Conservation (phyloP, 2,888 invertebrate genomes). For the Brachynemurus nebulosus region DNA sequence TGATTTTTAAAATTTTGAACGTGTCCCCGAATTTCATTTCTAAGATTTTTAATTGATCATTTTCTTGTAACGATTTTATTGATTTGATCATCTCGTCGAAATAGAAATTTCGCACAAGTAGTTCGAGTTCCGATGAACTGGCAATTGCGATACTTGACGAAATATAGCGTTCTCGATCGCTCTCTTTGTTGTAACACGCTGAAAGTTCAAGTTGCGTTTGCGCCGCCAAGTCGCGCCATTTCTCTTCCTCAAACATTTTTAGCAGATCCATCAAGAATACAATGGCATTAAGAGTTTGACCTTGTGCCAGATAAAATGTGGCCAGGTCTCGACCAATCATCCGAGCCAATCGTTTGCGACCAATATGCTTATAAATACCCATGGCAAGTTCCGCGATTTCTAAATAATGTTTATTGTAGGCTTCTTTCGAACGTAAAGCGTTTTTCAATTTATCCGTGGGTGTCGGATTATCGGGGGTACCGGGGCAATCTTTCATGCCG, state of each 20-base stretch:
- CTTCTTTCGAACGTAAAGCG: constrained; percentile 76
- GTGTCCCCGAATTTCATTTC: constrained; percentile 31
- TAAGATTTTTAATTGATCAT: constrained; percentile 17
- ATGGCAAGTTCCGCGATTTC: constrained; percentile 90
- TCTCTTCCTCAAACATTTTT: constrained; percentile 74
- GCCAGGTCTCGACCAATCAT: constrained; percentile 82
- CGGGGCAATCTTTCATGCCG: constrained; percentile 67
- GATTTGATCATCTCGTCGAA: constrained; percentile 71
- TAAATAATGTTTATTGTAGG: constrained; percentile 81
- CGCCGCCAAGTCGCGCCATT: constrained; percentile 72
- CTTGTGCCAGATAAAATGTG: constrained; percentile 74
- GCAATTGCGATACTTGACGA: constrained; percentile 58
- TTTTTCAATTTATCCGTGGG: constrained; percentile 79
- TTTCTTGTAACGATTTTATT: constrained; percentile 36
- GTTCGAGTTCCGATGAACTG: constrained; percentile 58
- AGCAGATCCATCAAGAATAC: constrained; percentile 78
- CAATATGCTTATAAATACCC: constrained; percentile 93
- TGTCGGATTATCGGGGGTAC: constrained; percentile 36
- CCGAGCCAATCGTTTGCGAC: constrained; percentile 62
- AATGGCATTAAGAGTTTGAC: constrained; percentile 78
- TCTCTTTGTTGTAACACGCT: constrained; percentile 68
- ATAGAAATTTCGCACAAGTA: constrained; percentile 58
- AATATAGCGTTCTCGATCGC: constrained; percentile 53
- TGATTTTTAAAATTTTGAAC: constrained; percentile 31
- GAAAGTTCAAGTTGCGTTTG: constrained; percentile 74